Evolutionary conservation across 2,113 vertebrate genomes (phyloP), one percentile per base, ranked within the genome.

Genomic region (Puntigrus tetrazona): DNA sequence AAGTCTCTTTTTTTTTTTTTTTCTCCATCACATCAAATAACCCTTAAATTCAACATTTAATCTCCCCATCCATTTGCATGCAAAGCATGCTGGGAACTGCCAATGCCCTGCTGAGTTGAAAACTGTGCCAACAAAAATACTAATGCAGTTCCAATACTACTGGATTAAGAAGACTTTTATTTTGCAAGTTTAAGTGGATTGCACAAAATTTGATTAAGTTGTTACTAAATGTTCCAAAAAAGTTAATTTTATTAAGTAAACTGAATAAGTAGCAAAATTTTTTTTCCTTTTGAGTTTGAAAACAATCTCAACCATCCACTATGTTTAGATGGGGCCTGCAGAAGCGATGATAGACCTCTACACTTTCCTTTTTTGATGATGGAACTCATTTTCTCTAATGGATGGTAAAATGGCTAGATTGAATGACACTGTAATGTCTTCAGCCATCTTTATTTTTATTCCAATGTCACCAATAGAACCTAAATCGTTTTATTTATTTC

Each of bases 401-500:
- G n/a, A 43, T 16, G 76, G 20, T 41, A 45, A 50, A 75, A 75
- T 50, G 72, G 7, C 77, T 45, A 1, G 36, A 41, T 41, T 79
- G 57, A 79, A 79, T 38, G 36, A 29, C 77, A 63, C 13, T 34
- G 34, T 78, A 29, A 61, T 63, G 11, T 63, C 22, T 78, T 57
- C 50, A 57, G 29, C 38, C 22, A 38, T 59, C 52, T 78, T n/a
- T 41, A 59, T 63, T 63, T 38, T 27, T 31, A 57, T 31, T 20
- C 45, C 75, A 36, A 36, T 52, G 31, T 55, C 50, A 59, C 31
- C 52, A 78, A 22, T 13, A 57, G 9, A 57, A 78, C 31, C 52
- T 57, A 22, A 55, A n/a, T 0, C 18, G 2, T 77, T 57, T 31
- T n/a, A 57, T 57, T 22, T 7, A 31, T 18, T 22, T 4, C 1